phyloP scores from a whole-genome alignment of 1,140 invertebrate genomes.

The Nebria ingens region DNA sequence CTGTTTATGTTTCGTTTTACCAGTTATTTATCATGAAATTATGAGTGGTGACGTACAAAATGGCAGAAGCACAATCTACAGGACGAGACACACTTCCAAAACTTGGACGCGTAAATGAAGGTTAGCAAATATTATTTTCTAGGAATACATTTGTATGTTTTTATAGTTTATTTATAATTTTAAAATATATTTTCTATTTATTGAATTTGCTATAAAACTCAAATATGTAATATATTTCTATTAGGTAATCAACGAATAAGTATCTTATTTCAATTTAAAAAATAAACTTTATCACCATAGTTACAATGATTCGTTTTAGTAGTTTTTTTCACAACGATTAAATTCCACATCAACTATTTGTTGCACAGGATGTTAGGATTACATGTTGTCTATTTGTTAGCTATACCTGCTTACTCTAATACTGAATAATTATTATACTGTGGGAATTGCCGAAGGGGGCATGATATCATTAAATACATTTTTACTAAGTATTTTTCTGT shows the following conservation, averaged over 20 bases:
- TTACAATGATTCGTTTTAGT: no score
- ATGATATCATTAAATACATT: neutral
- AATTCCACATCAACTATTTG: constrained; percentile 12
- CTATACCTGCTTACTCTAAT: neutral
- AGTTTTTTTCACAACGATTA: neutral
- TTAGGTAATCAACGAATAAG: no score
- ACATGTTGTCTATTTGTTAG: constrained; percentile 9
- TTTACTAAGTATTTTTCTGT: neutral
- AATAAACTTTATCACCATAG: no score
- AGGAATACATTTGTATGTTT: constrained; percentile 11
- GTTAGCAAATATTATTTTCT: constrained; percentile 23
- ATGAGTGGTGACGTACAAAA: constrained; percentile 2
- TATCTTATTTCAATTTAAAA: no score
- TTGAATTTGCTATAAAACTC: no score
- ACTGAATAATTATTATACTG: constrained; percentile 7
- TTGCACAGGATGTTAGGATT: constrained; percentile 10
- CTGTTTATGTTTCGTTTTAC: neutral
- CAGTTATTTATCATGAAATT: neutral
- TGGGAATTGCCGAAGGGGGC: constrained; percentile 1
- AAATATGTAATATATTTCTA: no score
- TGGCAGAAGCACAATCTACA: constrained; percentile 11
- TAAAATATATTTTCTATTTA: no score
- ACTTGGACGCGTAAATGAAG: constrained; percentile 38
- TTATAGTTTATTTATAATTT: no score
- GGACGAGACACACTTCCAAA: constrained; percentile 33